Conservation (phyloP, 2,797 vertebrate genomes). For the Galaxias olidus region DNA sequence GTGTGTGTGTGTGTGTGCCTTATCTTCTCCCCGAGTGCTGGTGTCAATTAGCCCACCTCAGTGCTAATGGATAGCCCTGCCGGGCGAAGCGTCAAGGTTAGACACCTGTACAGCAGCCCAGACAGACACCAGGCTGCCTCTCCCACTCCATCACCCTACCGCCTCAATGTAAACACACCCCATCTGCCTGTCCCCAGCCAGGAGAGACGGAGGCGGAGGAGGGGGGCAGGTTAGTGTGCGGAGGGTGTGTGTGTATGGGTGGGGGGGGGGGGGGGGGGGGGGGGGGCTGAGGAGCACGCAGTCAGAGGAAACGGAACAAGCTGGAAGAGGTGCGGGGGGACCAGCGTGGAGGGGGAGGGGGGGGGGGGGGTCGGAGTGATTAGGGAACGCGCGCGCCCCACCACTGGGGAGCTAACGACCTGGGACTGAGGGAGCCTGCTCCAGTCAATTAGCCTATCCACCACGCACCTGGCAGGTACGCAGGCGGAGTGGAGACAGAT, state of each 20-base stretch:
- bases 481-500: constrained; percentile 3
- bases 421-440: constrained; percentile 39
- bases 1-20: neutral
- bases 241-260: neutral
- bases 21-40: constrained; percentile 17
- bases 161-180: constrained; percentile 50
- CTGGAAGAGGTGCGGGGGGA: too few relatives aligned
- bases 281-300: neutral
- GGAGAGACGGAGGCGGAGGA: neutral
- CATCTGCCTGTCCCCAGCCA: constrained; percentile 14
- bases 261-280: neutral
- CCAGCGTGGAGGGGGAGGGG: too few relatives aligned
- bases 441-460: constrained; percentile 60
- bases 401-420: constrained; percentile 61
- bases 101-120: constrained; percentile 53
- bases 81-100: constrained; percentile 63
- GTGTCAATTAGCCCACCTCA: constrained; percentile 64
- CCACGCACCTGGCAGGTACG: constrained; percentile 39
- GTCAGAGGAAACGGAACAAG: neutral
- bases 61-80: constrained; percentile 70
- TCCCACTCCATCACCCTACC: constrained; percentile 53
- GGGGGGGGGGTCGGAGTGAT: too few relatives aligned
- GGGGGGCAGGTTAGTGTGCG: constrained; percentile 16
- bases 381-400: constrained; percentile 62
- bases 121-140: constrained; percentile 39